Base-by-base conservation (phyloP, 2,888 invertebrate species). In the Cordilura impudica region DNA sequence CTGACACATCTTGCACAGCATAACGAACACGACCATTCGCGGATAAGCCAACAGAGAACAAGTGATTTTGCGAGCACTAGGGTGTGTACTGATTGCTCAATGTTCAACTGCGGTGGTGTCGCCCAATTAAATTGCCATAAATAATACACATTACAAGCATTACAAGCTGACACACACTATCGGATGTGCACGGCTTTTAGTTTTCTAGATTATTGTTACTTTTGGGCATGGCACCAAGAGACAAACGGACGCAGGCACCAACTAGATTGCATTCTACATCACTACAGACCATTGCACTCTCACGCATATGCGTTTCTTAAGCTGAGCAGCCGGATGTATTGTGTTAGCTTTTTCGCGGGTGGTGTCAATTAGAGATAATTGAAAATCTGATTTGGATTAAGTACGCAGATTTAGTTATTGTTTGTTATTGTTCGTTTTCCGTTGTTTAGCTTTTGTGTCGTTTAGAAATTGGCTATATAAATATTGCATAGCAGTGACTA, bases 361-460 rank as follows among this genome's bases (percentile, higher is more conserved):
- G 82, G 75, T 78, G 76, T 80, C 79, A 83, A 81, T 82, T 82
- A 83, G 72, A 73, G 49, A 45, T 78, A 82, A 81, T 82, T 83
- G 82, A 74, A 63, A 76, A 63, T 73, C 67, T 63, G 47, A 77
- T 54, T 66, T 53, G 35, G 14, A 21, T 31, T 53, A 47, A 19
- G 39, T 39, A 65, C 39, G 26, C 71, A 47, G 66, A 61, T 72
- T 71, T 67, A 6, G 49, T 60, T 60, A 60, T 60, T 60, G 18
- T 16, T 58, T 49, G 51, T 56, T 70, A 35, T 43, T 29, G 56
- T 73, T 18, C 12, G 31, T 63, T 31, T 63, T 39, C 23, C 18
- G 54, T 29, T 56, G 19, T 58, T 12, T n/a, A 31, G 16, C 21
- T 0, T 16, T 12, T 23, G 12, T 49, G 35, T 23, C 19, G 39